Conservation (phyloP, 2,888 invertebrate genomes). For the Fragum sueziense region DNA sequence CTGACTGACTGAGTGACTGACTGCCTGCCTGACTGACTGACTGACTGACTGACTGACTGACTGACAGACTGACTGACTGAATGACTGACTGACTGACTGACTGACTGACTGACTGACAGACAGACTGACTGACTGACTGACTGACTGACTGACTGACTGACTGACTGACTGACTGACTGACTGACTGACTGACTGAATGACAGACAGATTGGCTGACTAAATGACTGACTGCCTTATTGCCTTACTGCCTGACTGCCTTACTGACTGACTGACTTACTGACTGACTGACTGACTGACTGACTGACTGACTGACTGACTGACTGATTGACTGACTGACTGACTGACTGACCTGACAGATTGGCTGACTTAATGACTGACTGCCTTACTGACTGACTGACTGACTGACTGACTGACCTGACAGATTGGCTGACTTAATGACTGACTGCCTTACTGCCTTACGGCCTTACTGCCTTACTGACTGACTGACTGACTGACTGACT, state of each 20-base stretch:
- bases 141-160: conserved; percentile 14
- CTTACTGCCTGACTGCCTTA: conserved; percentile 12
- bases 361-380: conserved; percentile 1
- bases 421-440: background rate
- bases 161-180: conserved; percentile 1
- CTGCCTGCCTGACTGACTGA: background rate
- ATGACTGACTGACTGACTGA: background rate
- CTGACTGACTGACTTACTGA: conserved; percentile 8
- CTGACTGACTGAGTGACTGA: conserved; percentile 5
- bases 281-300: conserved; percentile 14
- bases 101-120: conserved; percentile 13
- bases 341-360: no score
- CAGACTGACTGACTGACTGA: conserved; percentile 13
- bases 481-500: conserved; percentile 3
- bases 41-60: conserved; percentile 11
- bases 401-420: no score
- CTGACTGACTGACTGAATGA: background rate
- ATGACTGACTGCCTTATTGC: background rate
- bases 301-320: conserved; percentile 7
- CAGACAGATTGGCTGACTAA: background rate
- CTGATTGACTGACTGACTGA: no score
- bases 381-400: conserved; percentile 11
- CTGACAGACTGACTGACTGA: background rate
- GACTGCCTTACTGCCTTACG: background rate
- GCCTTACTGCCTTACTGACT: background rate